Evolutionary conservation across 1,140 invertebrate species (phyloP), one percentile per base, ranked within the genome.

Genomic region (Oncopeltus fasciatus): DNA sequence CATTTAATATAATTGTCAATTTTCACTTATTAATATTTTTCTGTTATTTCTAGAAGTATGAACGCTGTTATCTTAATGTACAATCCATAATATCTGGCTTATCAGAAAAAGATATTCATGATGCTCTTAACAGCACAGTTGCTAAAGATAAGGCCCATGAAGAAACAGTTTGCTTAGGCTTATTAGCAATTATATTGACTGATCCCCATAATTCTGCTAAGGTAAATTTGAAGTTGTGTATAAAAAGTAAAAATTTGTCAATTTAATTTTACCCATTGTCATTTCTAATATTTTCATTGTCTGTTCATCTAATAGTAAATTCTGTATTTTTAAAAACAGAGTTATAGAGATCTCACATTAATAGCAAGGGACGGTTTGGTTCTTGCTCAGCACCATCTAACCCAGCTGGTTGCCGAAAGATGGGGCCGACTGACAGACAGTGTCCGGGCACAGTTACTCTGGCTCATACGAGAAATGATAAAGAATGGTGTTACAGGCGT

Each of bases 101-200:
- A 63, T 92, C 88, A 62, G 93, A 97, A 72, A 92, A 95, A 72
- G 93, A 97, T 76, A 84, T 87, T 64, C 91, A 95, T 71, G 92
- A 96, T 75, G 85, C 85, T 12, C 77, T 96, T 12, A 92, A 88
- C 71, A 90, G 85, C 75, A 83, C 88, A 33, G 85, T 92, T 53
- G 87, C 86, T 70, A 93, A 94, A 72, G 89, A 92, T 63, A 84
- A 85, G 70, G 86, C 83, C 67, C 87, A 90, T 73, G 92, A 97
- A 75, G 93, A 97, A 72, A 78, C 82, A 51, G 85, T 96, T 49
- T 92, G 88, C 53, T 74, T 95, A 63, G 94, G 94, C 46, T 81
- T 97, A 68, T 75, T 97, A 14, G 87, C 90, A 69, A 81, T 82
- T 59, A 94, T 98, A 70, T 77, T 98, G 61, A 86, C 85, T n/a